A percentile compares a stretch with the other conserved stretches of the same genome.
Conservation (phyloP, 2,113 vertebrate species). For the Seriola dumerili region DNA sequence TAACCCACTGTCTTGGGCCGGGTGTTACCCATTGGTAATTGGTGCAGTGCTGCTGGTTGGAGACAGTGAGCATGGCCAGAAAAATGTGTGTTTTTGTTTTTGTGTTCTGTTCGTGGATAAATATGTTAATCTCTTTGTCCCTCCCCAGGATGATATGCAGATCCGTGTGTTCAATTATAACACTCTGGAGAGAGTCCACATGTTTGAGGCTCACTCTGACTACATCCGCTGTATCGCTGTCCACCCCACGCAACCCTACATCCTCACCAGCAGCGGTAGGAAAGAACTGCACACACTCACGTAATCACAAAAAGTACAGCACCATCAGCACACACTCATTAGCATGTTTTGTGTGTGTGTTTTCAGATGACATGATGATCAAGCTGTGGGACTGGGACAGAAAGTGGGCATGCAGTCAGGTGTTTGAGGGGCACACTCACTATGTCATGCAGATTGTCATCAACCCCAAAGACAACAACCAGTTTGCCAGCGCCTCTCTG, state of each 20-base stretch:
- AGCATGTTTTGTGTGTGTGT: neutral
- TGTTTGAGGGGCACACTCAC: conserved; percentile 96
- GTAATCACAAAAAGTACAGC: neutral
- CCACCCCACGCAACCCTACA: conserved; percentile 93
- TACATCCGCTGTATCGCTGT: conserved; percentile 96
- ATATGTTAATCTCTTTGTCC: neutral
- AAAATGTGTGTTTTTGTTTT: neutral
- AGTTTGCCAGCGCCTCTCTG: conserved; percentile 96
- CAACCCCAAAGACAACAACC: conserved; percentile 97
- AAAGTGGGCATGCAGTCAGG: conserved; percentile 94
- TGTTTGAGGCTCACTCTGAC: conserved; percentile 96
- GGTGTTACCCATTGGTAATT: neutral
- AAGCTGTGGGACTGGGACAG: conserved; percentile 98
- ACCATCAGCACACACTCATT: neutral
- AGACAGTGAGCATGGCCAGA: neutral
- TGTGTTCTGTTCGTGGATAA: neutral
- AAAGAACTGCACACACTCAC: neutral
- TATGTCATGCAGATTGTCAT: conserved; percentile 98
- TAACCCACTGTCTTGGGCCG: neutral
- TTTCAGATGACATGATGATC: conserved; percentile 95
- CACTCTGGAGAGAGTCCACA: conserved; percentile 93
- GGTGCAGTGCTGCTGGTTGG: too few relatives aligned
- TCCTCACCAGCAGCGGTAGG: conserved; percentile 95
- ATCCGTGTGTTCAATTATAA: conserved; percentile 97
- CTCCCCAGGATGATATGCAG: conserved; percentile 93